Conservation (phyloP, 2,888 invertebrate species). For the Agrochola macilenta region DNA sequence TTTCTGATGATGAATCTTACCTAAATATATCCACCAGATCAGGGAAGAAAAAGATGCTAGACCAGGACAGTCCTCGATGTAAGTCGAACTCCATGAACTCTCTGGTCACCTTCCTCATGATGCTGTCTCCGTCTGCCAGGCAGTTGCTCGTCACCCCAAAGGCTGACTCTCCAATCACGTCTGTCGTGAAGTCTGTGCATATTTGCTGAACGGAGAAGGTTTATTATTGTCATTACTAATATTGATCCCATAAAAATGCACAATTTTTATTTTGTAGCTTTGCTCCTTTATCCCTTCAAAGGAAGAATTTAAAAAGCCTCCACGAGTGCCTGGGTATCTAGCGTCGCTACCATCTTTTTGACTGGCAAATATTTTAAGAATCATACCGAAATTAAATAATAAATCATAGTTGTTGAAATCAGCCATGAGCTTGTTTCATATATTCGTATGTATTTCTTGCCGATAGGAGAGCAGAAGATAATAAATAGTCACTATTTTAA, state of each 20-base stretch:
- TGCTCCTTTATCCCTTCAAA: neutral
- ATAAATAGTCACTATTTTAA: neutral
- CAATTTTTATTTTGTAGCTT: neutral
- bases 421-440: neutral
- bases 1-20: slow-evolving; percentile 50
- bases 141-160: slow-evolving; percentile 75
- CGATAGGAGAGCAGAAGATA: neutral
- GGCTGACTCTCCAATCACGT: slow-evolving; percentile 75
- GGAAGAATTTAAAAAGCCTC: neutral
- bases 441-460: no score
- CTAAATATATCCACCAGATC: slow-evolving; percentile 73
- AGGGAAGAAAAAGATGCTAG: slow-evolving; percentile 78
- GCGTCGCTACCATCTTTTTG: neutral
- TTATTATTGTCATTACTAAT: neutral
- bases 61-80: slow-evolving; percentile 72
- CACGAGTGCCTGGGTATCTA: neutral
- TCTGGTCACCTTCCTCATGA: slow-evolving; percentile 71
- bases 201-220: slow-evolving; percentile 54
- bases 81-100: slow-evolving; percentile 71
- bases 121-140: slow-evolving; percentile 71
- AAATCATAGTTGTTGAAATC: no score
- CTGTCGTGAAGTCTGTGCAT: slow-evolving; percentile 74
- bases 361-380: no score
- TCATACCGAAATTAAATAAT: no score
- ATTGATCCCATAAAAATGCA: neutral